Evolutionary conservation across 2,797 vertebrate species (phyloP).

Genomic region (Lemur catta): DNA sequence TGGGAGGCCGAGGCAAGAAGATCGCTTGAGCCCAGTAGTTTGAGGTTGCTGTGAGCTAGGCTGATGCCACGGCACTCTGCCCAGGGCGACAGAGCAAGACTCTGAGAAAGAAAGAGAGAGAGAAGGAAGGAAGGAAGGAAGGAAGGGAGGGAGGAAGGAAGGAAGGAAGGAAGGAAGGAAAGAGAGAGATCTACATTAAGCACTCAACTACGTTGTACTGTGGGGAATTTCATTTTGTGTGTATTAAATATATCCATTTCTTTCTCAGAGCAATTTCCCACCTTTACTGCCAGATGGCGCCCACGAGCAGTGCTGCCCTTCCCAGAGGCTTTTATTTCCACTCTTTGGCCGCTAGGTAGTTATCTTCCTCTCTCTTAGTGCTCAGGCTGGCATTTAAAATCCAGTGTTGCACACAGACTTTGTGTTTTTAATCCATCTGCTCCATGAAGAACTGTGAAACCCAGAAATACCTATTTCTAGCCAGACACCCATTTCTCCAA

Average conservation of each 20-base stretch:
- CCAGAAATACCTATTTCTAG: slow-evolving; percentile 68
- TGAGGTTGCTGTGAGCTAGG: too few relatives aligned
- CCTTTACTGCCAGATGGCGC: slow-evolving; percentile 59
- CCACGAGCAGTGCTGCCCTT: background rate
- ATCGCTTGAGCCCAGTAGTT: too few relatives aligned
- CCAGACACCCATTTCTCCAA: slow-evolving; percentile 62
- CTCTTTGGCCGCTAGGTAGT: slow-evolving; percentile 27
- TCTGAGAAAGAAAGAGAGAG: too few relatives aligned
- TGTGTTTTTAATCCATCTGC: slow-evolving; percentile 72
- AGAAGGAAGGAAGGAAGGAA: too few relatives aligned
- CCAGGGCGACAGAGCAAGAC: too few relatives aligned
- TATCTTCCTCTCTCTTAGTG: slow-evolving; percentile 31
- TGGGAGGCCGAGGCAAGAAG: too few relatives aligned
- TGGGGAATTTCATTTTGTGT: background rate
- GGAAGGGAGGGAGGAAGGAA: too few relatives aligned
- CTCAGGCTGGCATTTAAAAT: slow-evolving; percentile 71
- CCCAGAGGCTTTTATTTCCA: background rate
- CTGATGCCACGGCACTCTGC: too few relatives aligned
- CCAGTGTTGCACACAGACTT: slow-evolving; percentile 59
- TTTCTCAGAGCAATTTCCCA: slow-evolving; percentile 26
- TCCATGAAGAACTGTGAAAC: slow-evolving; percentile 71
- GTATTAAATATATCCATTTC: background rate
- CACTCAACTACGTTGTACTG: background rate
- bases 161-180: too few relatives aligned
- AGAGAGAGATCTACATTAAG: background rate